phyloP scores from a whole-genome alignment of 2,113 vertebrate genomes.

The Microcebus ravelobensis region DNA sequence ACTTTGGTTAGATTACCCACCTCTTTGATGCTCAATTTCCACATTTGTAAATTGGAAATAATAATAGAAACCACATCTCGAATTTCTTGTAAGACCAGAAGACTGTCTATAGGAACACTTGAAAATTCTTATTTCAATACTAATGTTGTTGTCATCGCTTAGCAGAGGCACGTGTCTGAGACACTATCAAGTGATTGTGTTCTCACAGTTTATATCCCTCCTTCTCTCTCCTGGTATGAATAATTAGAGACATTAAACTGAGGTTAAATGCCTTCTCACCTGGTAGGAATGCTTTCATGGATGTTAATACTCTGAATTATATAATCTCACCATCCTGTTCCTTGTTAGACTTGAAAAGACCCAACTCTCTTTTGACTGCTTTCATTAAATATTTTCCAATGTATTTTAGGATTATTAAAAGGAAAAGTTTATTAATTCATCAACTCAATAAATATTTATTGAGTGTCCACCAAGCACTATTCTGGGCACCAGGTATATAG shows the following conservation, averaged over 20 bases:
- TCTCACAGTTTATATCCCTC: background rate
- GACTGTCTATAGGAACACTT: background rate
- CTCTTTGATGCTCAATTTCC: background rate
- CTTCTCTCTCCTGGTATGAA: background rate
- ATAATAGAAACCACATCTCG: constrained; percentile 34
- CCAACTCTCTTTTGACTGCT: background rate
- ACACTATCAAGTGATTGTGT: background rate
- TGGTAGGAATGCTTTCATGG: constrained; percentile 30
- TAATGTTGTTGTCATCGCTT: background rate
- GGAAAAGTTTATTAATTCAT: constrained; percentile 6
- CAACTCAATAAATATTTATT: background rate
- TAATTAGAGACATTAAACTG: constrained; percentile 38
- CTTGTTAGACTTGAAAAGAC: background rate
- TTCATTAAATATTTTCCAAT: constrained; percentile 37
- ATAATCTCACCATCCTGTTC: constrained; percentile 14
- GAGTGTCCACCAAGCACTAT: background rate
- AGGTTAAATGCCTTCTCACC: constrained; percentile 26
- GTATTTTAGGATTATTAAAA: constrained; percentile 51
- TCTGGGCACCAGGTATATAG: background rate
- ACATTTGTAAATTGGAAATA: background rate
- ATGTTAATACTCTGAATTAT: constrained; percentile 36
- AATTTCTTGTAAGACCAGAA: constrained; percentile 11
- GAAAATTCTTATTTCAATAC: background rate
- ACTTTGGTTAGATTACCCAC: background rate
- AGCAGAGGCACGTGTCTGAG: background rate